These are phyloP conservation scores for Rattus norvegicus DNA, from an alignment of 2,113 vertebrate species.

Conservation along the genomic window DNA sequence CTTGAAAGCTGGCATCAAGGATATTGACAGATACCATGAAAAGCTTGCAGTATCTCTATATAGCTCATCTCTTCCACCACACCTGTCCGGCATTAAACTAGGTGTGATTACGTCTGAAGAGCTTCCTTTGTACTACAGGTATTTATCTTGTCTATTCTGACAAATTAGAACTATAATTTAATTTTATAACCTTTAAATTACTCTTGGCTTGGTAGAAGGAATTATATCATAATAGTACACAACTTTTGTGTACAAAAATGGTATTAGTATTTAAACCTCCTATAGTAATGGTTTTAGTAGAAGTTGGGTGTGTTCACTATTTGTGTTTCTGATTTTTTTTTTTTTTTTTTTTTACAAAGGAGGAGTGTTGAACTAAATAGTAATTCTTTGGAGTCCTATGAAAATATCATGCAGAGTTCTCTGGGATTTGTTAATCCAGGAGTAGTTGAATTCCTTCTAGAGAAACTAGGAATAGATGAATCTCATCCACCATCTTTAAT, in stretches of 20 bases:
- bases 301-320: conserved; percentile 18
- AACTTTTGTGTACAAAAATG: conserved; percentile 19
- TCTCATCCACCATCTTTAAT: conserved; percentile 95
- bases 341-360: conserved; percentile 81
- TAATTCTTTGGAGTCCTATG: conserved; percentile 90
- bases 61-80: conserved; percentile 89
- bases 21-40: conserved; percentile 96
- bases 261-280: not conserved
- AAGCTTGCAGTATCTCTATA: conserved; percentile 94
- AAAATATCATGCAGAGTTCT: conserved; percentile 90
- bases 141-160: conserved; percentile 59
- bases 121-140: conserved; percentile 95
- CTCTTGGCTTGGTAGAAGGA: conserved; percentile 34
- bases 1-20: conserved; percentile 93
- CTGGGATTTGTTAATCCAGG: conserved; percentile 96
- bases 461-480: conserved; percentile 94
- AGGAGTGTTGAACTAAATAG: conserved; percentile 88
- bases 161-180: conserved; percentile 54
- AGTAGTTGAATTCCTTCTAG: conserved; percentile 94
- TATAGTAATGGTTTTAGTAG: not conserved
- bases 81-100: conserved; percentile 89
- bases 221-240: not conserved
- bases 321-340: not conserved
- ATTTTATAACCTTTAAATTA: conserved; percentile 47
- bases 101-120: conserved; percentile 95